Evolutionary conservation across 1,140 invertebrate genomes (phyloP).

Genomic region (Neoseiulus cucumeris): DNA sequence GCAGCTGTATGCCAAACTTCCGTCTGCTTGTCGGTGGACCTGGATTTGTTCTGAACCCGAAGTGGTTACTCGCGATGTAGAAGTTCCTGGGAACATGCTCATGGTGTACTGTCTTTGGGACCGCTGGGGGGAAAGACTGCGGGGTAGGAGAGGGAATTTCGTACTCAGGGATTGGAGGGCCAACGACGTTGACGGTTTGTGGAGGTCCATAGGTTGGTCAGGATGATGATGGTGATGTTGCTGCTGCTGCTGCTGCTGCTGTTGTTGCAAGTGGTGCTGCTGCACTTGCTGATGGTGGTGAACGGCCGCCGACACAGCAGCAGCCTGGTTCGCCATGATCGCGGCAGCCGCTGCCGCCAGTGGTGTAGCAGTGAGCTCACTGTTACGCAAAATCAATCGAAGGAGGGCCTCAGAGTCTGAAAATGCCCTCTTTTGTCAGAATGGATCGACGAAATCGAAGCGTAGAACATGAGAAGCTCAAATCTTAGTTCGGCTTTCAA

Average conservation of each 20-base stretch:
- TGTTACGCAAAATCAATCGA: slow-evolving; percentile 7
- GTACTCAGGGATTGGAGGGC: not conserved
- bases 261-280: not conserved
- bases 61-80: not conserved
- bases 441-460: too few relatives aligned
- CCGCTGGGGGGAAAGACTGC: not conserved
- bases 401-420: slow-evolving; percentile 5
- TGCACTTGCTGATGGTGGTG: not conserved
- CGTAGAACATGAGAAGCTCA: too few relatives aligned
- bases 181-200: not conserved
- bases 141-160: slow-evolving; percentile 1
- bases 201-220: not conserved
- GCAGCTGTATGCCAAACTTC: not conserved
- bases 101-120: not conserved
- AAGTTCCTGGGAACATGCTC: not conserved
- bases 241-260: not conserved
- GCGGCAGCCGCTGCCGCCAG: not conserved
- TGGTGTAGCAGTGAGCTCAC: not conserved
- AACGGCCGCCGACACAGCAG: not conserved
- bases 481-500: too few relatives aligned
- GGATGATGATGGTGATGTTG: slow-evolving; percentile 2
- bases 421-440: not conserved
- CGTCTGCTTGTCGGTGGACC: slow-evolving; percentile 1
- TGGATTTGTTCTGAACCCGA: not conserved
- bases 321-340: not conserved